Conservation (phyloP, 1,140 invertebrate genomes). For the Cydia strobilella region DNA sequence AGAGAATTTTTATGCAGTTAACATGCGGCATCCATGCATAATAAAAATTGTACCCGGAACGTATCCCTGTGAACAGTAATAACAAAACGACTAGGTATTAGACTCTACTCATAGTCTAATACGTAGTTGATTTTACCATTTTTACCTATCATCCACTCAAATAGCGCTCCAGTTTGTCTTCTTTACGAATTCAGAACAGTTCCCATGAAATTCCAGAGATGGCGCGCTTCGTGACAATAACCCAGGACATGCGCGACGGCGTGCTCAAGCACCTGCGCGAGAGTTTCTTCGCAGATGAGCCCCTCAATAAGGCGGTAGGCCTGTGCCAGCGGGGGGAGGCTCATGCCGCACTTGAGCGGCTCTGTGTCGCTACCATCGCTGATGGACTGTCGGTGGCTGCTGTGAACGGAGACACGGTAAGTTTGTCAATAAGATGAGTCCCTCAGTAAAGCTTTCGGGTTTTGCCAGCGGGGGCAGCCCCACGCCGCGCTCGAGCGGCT, state of each 20-base stretch:
- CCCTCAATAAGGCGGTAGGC: constrained; percentile 87
- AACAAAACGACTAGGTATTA: no score
- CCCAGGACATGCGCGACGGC: constrained; percentile 58
- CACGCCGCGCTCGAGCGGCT: constrained; percentile 83
- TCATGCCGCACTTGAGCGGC: constrained; percentile 86
- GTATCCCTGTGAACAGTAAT: no score
- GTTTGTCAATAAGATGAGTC: background rate
- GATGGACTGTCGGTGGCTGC: constrained; percentile 85
- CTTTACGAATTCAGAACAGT: no score
- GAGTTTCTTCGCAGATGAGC: constrained; percentile 90
- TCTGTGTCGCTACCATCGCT: constrained; percentile 83
- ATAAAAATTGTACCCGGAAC: no score
- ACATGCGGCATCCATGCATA: no score
- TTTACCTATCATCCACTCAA: no score
- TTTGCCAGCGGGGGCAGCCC: constrained; percentile 84
- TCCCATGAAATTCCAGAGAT: constrained; percentile 40
- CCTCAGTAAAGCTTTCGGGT: constrained; percentile 45
- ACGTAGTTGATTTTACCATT: no score
- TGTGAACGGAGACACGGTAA: constrained; percentile 80
- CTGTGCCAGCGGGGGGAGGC: constrained; percentile 85
- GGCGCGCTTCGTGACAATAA: constrained; percentile 61
- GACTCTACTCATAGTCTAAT: no score
- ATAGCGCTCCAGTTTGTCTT: no score
- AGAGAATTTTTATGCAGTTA: no score
- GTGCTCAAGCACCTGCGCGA: constrained; percentile 86